Evolutionary conservation across 2,113 vertebrate species (phyloP).

Genomic region (Pleuronectes platessa): DNA sequence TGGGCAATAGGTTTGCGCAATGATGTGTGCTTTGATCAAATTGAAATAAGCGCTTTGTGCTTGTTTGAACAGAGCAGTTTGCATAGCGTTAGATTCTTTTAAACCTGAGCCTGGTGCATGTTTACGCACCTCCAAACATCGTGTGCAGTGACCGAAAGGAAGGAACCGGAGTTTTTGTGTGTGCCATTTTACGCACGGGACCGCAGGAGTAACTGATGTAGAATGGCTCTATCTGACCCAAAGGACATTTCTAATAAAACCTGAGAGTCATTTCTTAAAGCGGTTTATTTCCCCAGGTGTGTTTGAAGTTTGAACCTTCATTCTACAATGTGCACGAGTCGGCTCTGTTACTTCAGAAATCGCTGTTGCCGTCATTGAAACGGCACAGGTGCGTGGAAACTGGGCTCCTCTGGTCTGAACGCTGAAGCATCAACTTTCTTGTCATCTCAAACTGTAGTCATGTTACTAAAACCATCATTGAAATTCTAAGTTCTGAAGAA

Average conservation of each 20-base stretch:
- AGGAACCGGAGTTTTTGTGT: background rate
- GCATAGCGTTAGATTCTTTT: slow-evolving; percentile 1
- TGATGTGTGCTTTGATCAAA: slow-evolving; percentile 14
- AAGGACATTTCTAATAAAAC: background rate
- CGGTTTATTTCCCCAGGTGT: background rate
- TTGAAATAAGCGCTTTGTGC: background rate
- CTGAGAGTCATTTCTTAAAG: background rate
- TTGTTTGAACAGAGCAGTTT: slow-evolving; percentile 24
- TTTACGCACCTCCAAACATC: background rate
- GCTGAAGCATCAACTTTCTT: background rate
- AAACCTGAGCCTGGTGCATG: background rate
- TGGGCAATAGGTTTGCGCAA: background rate
- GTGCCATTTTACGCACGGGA: slow-evolving; percentile 8
- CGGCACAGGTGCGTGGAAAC: slow-evolving; percentile 54
- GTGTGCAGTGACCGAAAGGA: background rate
- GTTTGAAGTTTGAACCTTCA: background rate
- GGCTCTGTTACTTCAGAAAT: background rate
- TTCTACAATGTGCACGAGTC: background rate
- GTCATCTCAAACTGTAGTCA: background rate
- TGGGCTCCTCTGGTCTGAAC: background rate
- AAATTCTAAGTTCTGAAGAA: background rate
- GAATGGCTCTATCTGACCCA: too few species aligned
- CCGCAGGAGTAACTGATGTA: background rate
- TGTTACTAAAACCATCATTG: background rate
- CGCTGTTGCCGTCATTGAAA: background rate